Evolutionary conservation across 2,888 invertebrate species (phyloP), one percentile per base, ranked within the genome.

Genomic region (Acronicta leporina): DNA sequence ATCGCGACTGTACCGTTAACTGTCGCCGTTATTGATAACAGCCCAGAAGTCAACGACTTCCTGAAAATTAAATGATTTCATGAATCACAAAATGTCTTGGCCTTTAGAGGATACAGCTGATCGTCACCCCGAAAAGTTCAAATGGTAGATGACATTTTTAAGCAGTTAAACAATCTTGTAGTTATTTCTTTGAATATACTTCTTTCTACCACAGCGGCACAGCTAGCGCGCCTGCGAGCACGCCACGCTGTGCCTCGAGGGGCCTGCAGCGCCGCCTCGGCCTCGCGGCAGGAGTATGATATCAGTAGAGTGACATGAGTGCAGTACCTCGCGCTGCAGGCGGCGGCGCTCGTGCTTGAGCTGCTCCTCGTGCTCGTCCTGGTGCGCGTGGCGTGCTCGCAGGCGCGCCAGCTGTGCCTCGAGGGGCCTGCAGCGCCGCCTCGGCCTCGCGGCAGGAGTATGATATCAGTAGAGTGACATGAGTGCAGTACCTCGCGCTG

Each of bases 381-480:
- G 40, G 38, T 45, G 53, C 33, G 33, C 33, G 33, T 10, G 10
- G 10, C 10, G 10, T 1, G 33, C 10, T 2, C 10, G 10, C 10
- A 9, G 33, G 3, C 10, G 33, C 33, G 33, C 33, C 10, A 33
- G 33, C 33, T 33, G 33, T 11, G 33, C 98, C 92, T 99, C 99
- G 78, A 99, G 96, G 77, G 89, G 99, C 99, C 86, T 99, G 96
- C 86, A 98, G 98, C 75, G 98, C 98, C 85, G 99, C 98, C 94
- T 99, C 99, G 84, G 99, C 98, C 93, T 10, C 33, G 33, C 33
- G 9, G 10, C 33, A 33, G 33, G 10, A 33, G 33, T 33, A 33
- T 11, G 33, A 1, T 33, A 33, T 20, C 20, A 33, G 33, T 33
- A 33, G 10, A 33, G 33, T 33, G 33, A 33, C n/a, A 46, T 54